phyloP scores from a whole-genome alignment of 2,888 invertebrate genomes.

The Bugula neritina region DNA sequence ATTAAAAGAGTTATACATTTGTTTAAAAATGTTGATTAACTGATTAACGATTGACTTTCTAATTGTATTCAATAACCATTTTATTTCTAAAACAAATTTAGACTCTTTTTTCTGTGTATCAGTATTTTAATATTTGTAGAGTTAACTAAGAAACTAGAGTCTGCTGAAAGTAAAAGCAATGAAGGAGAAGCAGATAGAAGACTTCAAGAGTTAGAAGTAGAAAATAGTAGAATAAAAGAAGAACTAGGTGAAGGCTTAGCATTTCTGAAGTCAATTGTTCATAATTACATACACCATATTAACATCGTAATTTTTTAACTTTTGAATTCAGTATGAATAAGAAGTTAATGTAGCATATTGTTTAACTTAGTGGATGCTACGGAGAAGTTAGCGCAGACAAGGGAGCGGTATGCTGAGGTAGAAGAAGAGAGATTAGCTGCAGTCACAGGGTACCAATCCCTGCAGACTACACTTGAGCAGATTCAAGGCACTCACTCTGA shows the following conservation, averaged over 20 bases:
- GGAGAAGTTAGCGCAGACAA: slow-evolving; percentile 29
- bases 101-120: too few relatives aligned
- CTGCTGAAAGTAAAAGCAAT: background rate
- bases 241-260: background rate
- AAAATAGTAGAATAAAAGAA: background rate
- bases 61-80: too few relatives aligned
- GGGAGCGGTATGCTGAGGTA: slow-evolving; percentile 15
- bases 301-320: too few relatives aligned
- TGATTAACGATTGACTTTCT: too few relatives aligned
- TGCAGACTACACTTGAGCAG: slow-evolving; percentile 36
- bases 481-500: slow-evolving; percentile 22
- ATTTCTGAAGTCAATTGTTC: too few relatives aligned
- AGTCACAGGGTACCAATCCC: slow-evolving; percentile 37
- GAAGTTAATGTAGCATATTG: too few relatives aligned
- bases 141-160: background rate
- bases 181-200: background rate
- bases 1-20: background rate
- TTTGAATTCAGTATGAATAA: too few relatives aligned
- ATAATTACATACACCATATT: too few relatives aligned
- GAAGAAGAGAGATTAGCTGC: slow-evolving; percentile 35
- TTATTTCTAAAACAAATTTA: too few relatives aligned
- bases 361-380: slow-evolving; percentile 33
- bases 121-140: slow-evolving; percentile 16
- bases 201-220: background rate
- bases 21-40: too few relatives aligned